Percentiles rank a stretch among this genome's conserved stretches.
These are phyloP conservation scores for Pempheris klunzingeri DNA, from an alignment of 2,797 vertebrate genomes.

Conservation along the genomic window DNA sequence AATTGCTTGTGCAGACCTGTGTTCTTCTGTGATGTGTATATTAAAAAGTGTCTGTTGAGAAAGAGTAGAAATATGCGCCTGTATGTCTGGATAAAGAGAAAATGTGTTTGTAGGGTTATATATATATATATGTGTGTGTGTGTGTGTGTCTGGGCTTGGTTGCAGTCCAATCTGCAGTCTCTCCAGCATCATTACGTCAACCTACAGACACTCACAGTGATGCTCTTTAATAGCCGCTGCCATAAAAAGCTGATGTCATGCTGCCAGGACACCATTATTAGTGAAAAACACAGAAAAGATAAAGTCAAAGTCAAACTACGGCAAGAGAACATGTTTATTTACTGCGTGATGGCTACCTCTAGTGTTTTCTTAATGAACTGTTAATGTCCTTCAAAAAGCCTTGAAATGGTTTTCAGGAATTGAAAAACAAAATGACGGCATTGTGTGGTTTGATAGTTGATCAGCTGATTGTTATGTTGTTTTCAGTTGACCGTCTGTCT, in stretches of 20 bases:
- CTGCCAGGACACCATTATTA: constrained; percentile 40
- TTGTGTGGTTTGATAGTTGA: background rate
- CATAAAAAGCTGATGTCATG: constrained; percentile 69
- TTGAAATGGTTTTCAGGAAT: constrained; percentile 3
- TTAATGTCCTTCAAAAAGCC: constrained; percentile 13
- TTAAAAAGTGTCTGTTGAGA: constrained; percentile 21
- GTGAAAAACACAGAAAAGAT: constrained; percentile 2
- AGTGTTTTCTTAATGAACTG: constrained; percentile 36
- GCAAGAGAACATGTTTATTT: constrained; percentile 21
- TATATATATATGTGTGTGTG: constrained; percentile 23
- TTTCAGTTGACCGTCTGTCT: background rate
- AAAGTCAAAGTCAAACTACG: background rate
- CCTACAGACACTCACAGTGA: constrained; percentile 38
- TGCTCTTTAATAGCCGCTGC: constrained; percentile 34
- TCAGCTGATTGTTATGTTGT: background rate
- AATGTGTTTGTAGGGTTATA: background rate
- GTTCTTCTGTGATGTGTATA: constrained; percentile 10
- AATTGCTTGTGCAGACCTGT: background rate
- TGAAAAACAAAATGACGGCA: background rate
- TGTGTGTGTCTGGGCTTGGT: constrained; percentile 32
- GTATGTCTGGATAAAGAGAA: background rate
- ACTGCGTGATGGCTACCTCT: constrained; percentile 39
- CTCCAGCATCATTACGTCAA: constrained; percentile 54
- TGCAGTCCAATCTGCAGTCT: constrained; percentile 37
- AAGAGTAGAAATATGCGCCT: constrained; percentile 9